A percentile compares a stretch with the other conserved stretches of the same genome.
phyloP scores from a whole-genome alignment of 2,797 vertebrate genomes.

The Lates japonicus region DNA sequence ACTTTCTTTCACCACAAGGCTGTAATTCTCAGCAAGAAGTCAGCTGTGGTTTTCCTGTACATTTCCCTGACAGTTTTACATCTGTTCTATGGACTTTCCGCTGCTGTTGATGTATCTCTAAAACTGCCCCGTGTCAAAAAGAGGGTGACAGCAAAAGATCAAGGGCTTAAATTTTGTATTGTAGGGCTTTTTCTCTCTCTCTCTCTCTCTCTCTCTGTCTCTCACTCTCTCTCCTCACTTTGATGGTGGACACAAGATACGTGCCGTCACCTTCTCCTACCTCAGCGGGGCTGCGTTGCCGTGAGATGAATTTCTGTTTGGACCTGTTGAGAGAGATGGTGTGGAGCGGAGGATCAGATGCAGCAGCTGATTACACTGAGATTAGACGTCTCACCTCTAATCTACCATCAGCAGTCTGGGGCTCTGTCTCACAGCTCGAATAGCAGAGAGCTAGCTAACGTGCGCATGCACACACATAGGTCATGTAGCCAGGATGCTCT shows the following conservation, averaged over 20 bases:
- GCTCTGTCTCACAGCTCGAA: constrained; percentile 69
- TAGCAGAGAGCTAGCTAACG: constrained; percentile 52
- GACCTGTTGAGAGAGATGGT: constrained; percentile 75
- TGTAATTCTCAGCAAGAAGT: constrained; percentile 72
- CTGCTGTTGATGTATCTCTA: constrained; percentile 17
- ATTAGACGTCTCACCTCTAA: constrained; percentile 82
- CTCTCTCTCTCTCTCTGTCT: neutral
- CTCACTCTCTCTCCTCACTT: neutral
- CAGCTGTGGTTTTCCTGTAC: constrained; percentile 71
- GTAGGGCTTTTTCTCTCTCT: neutral
- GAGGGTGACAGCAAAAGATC: constrained; percentile 32
- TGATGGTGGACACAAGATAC: constrained; percentile 48
- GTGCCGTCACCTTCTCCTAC: constrained; percentile 15
- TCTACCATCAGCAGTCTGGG: constrained; percentile 80
- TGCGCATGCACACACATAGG: constrained; percentile 32
- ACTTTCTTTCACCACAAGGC: constrained; percentile 65
- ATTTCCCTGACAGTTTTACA: constrained; percentile 68
- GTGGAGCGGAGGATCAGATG: constrained; percentile 79
- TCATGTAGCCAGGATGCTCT: constrained; percentile 68
- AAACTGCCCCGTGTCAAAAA: constrained; percentile 22
- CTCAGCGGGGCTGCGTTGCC: constrained; percentile 37
- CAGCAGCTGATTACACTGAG: constrained; percentile 77
- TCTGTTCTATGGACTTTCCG: constrained; percentile 55
- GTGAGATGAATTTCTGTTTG: constrained; percentile 77
- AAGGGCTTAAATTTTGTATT: constrained; percentile 5